These are phyloP conservation scores for Gryllus longicercus DNA, from an alignment of 2,888 invertebrate genomes.

Conservation along the genomic window DNA sequence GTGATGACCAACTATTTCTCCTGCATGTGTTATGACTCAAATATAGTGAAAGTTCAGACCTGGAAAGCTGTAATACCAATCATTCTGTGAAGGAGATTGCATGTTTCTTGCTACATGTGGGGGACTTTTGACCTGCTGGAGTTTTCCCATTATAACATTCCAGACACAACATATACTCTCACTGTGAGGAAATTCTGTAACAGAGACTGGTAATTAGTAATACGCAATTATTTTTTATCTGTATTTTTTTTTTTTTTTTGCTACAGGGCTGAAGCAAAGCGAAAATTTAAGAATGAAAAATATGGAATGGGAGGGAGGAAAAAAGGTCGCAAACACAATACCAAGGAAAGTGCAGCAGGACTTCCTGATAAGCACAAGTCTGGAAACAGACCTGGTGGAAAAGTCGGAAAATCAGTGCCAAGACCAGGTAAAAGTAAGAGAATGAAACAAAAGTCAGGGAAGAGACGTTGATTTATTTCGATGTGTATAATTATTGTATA, in stretches of 20 bases:
- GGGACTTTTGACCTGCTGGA: too few species aligned
- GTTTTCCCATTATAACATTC: too few species aligned
- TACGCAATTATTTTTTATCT: neutral
- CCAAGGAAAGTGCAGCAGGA: slow-evolving; percentile 71
- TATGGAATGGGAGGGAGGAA: slow-evolving; percentile 97
- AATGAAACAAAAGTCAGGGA: slow-evolving; percentile 46
- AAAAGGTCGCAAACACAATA: slow-evolving; percentile 82
- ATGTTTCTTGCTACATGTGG: too few species aligned
- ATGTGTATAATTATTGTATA: too few species aligned
- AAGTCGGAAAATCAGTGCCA: slow-evolving; percentile 35
- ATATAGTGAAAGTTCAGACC: too few species aligned
- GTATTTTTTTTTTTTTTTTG: neutral
- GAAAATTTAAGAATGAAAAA: slow-evolving; percentile 73
- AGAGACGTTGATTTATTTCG: neutral
- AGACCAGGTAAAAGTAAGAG: slow-evolving; percentile 49
- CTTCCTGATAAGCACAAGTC: slow-evolving; percentile 54
- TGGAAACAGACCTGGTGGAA: slow-evolving; percentile 25
- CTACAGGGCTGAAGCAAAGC: slow-evolving; percentile 49
- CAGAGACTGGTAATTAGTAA: neutral
- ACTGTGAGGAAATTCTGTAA: too few species aligned
- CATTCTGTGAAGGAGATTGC: too few species aligned
- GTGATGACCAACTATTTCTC: too few species aligned
- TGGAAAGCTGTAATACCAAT: too few species aligned
- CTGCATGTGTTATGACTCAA: too few species aligned
- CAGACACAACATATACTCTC: too few species aligned